Percentiles rank a stretch among this genome's conserved stretches.
phyloP scores from a whole-genome alignment of 2,797 vertebrate genomes.

The Clarias laeviceps region DNA sequence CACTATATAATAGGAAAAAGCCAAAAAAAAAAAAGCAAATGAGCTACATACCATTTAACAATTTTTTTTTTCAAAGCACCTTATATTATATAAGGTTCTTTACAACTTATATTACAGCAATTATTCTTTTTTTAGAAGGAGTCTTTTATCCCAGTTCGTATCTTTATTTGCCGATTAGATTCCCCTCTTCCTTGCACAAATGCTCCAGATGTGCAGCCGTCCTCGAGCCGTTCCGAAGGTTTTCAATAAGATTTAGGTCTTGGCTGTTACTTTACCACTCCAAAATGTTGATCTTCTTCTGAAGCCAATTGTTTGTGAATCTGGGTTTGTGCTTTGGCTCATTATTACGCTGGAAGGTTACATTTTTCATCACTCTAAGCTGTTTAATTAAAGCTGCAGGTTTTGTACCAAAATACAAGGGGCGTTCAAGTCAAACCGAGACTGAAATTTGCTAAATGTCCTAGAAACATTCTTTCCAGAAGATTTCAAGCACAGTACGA shows the following conservation, averaged over 20 bases:
- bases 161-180: neutral
- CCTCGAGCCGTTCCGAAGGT: neutral
- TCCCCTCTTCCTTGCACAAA: neutral
- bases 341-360: neutral
- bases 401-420: neutral
- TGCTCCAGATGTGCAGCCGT: neutral
- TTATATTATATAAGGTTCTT: neutral
- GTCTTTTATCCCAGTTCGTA: too few relatives aligned
- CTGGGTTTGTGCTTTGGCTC: neutral
- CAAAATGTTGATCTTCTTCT: neutral
- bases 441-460: too few relatives aligned
- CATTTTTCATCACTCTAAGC: neutral
- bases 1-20: too few relatives aligned
- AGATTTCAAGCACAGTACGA: too few relatives aligned
- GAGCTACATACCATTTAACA: neutral
- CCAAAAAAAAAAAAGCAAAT: neutral
- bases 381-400: neutral
- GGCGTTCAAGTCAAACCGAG: too few relatives aligned
- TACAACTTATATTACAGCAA: neutral
- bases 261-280: neutral
- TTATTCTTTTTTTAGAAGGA: neutral
- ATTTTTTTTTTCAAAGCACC: neutral
- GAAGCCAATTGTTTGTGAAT: neutral
- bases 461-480: too few relatives aligned
- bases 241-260: neutral